Evolutionary conservation across 2,797 vertebrate species (phyloP), one percentile per base, ranked within the genome.

Genomic region (Rhinophrynus dorsalis): DNA sequence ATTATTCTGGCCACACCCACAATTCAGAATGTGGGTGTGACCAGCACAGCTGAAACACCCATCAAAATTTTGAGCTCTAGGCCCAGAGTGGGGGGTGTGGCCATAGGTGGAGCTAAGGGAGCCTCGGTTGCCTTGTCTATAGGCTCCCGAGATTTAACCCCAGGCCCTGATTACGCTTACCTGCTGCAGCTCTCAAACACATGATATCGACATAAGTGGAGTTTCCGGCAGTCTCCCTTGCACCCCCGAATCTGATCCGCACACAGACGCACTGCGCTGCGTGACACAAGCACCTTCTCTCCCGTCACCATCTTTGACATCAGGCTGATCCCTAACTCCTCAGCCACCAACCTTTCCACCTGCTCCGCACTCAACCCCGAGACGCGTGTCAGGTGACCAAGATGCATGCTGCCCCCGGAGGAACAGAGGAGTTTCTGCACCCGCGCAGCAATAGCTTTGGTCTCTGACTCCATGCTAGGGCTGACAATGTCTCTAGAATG

Each of bases 141-240:
- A 9, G 29, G 13, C 37, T 15, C 42, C 5, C 3, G 8, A 6
- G 8, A n/a, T n/a, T n/a, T n/a, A n/a, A n/a, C n/a, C n/a, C n/a
- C n/a, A n/a, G n/a, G n/a, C n/a, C n/a, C n/a, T n/a, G n/a, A n/a
- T n/a, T n/a, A 18, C 12, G 13, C 37, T 60, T 30, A 60, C 57
- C 57, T 42, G 9, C 2, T 86, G 82, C 96, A 98, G 18, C 78
- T 74, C 2, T 95, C 95, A n/a, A 80, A 90, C 1, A 96, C 75
- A 37, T 83, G 80, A 64, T 87, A 96, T 69, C 80, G 90, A 84
- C 96, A 98, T 62, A 97, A 68, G 67, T 98, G 96, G 42, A 98
- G 79, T 2, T 75, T 59, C 0, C 83, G 75, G 71, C 95, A 98
- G 0, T 0, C 61, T 48, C 78, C 88, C 74, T 32, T 1, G 56